These are phyloP conservation scores for Thymelicus acteon DNA, from an alignment of 2,888 invertebrate genomes.

Conservation along the genomic window DNA sequence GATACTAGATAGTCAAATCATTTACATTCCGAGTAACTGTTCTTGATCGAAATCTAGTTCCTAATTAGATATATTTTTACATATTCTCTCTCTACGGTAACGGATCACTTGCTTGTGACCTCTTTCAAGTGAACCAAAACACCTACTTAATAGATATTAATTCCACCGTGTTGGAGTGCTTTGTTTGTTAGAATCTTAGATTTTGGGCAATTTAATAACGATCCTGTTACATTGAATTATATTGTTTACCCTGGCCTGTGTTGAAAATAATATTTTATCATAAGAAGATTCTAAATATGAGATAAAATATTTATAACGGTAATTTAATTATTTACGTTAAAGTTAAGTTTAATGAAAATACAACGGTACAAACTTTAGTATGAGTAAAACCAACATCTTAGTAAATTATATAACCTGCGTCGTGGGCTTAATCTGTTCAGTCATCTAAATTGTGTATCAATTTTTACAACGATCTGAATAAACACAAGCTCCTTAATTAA, in stretches of 20 bases:
- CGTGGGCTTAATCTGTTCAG: neutral
- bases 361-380: too few species aligned
- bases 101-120: neutral
- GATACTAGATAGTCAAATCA: neutral
- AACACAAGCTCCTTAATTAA: slow-evolving; percentile 15
- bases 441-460: neutral
- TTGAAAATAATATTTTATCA: too few species aligned
- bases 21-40: slow-evolving; percentile 1
- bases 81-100: neutral
- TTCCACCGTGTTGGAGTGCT: too few species aligned
- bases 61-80: neutral
- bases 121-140: neutral
- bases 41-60: slow-evolving; percentile 6
- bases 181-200: too few species aligned
- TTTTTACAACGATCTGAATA: slow-evolving; percentile 11
- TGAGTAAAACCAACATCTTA: neutral
- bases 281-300: too few species aligned
- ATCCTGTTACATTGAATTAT: too few species aligned
- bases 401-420: neutral
- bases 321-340: too few species aligned
- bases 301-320: too few species aligned
- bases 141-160: too few species aligned
- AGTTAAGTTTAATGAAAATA: too few species aligned
- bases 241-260: too few species aligned
- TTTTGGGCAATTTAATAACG: too few species aligned